These are phyloP conservation scores for Benthosema pterotum DNA, from an alignment of 2,797 vertebrate species.

Conservation along the genomic window DNA sequence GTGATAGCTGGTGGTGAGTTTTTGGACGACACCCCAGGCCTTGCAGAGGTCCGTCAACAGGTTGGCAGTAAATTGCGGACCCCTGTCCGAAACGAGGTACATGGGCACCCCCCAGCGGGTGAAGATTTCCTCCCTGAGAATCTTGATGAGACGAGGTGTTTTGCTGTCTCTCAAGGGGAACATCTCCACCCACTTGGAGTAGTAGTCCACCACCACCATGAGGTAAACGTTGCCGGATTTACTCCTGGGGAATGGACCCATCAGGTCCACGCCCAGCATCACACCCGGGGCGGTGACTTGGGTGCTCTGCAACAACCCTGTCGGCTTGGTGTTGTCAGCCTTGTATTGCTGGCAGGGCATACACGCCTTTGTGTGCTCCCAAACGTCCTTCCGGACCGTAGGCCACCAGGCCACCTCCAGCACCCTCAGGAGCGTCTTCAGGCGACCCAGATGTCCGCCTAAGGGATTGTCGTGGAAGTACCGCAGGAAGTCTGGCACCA, in stretches of 20 bases:
- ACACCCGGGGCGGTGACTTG: no score
- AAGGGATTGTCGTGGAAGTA: no score
- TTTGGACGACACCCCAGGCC: constrained; percentile 2
- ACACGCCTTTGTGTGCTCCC: no score
- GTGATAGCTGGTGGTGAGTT: constrained; percentile 22
- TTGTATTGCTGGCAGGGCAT: no score
- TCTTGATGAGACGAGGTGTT: background rate
- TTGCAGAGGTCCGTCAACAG: background rate
- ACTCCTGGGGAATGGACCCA: constrained; percentile 11
- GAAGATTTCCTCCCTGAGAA: constrained; percentile 19
- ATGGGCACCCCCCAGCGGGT: constrained; percentile 10
- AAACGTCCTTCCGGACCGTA: no score
- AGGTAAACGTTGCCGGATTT: constrained; percentile 4
- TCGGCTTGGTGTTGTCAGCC: no score
- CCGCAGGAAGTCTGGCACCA: no score
- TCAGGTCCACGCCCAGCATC: constrained; percentile 6
- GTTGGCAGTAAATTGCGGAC: constrained; percentile 7
- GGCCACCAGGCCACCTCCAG: no score
- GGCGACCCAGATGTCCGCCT: no score
- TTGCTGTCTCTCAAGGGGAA: constrained; percentile 8
- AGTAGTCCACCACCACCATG: constrained; percentile 22
- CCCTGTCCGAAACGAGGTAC: constrained; percentile 17
- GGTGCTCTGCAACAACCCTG: no score
- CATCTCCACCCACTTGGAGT: constrained; percentile 13
- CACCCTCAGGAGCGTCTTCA: no score